A percentile compares a stretch with the other conserved stretches of the same genome.
phyloP scores from a whole-genome alignment of 2,113 vertebrate genomes.

The Chunga burmeisteri region DNA sequence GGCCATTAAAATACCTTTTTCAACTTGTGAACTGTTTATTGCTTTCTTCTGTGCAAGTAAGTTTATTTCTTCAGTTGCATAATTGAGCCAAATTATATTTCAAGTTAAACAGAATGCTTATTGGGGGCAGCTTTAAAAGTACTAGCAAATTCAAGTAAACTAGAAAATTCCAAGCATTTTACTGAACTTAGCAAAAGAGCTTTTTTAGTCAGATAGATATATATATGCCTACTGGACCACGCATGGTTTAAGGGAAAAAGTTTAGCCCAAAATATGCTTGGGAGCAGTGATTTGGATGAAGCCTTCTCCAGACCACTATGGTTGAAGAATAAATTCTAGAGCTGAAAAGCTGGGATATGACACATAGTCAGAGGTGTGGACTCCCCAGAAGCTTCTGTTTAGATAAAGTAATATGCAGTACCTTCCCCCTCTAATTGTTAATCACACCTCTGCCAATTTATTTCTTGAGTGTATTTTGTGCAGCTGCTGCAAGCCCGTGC shows the following conservation, averaged over 20 bases:
- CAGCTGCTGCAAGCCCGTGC: constrained; percentile 16
- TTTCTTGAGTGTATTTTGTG: not conserved
- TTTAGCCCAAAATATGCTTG: not conserved
- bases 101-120: not conserved
- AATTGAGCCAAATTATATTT: not conserved
- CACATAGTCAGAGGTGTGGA: not conserved
- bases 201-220: not conserved
- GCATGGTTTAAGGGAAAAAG: not conserved
- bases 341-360: not conserved
- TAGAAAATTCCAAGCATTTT: not conserved
- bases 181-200: not conserved
- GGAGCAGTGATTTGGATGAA: not conserved
- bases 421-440: not conserved
- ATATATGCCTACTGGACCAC: not conserved
- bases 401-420: not conserved
- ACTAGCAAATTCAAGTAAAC: not conserved
- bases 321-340: not conserved
- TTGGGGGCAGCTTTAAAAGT: not conserved
- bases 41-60: not conserved
- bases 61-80: not conserved
- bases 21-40: not conserved
- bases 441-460: not conserved
- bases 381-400: not conserved
- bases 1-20: not conserved
- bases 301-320: not conserved